These are phyloP conservation scores for Phragmatobia fuliginosa DNA, from an alignment of 2,888 invertebrate species.

Conservation along the genomic window DNA sequence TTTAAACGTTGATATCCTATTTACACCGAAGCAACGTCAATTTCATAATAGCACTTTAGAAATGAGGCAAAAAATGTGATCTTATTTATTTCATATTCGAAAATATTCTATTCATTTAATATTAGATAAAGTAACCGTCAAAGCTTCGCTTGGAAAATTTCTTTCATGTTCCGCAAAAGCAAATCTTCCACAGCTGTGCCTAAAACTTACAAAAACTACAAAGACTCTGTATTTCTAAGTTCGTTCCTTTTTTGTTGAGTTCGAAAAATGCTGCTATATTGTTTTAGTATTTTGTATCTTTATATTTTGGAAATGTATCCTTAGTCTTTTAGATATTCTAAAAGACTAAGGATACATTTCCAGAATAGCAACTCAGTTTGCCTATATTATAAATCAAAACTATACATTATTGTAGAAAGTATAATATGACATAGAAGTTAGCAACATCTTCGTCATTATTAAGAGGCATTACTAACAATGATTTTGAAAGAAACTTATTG, in stretches of 20 bases:
- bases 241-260: conserved; percentile 33
- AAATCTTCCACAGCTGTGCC: conserved; percentile 46
- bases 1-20: background rate
- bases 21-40: background rate
- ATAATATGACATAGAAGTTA: too few relatives aligned
- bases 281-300: background rate
- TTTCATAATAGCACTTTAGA: too few relatives aligned
- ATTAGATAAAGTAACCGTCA: background rate
- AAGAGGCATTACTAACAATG: too few relatives aligned
- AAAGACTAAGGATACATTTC: too few relatives aligned
- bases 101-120: background rate
- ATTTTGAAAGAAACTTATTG: too few relatives aligned
- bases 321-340: too few relatives aligned
- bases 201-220: conserved; percentile 33
- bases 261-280: background rate
- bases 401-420: too few relatives aligned
- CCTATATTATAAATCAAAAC: too few relatives aligned
- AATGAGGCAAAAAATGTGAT: background rate
- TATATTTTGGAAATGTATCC: too few relatives aligned
- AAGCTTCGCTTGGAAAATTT: conserved; percentile 2
- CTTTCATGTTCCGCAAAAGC: conserved; percentile 26
- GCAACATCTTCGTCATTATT: too few relatives aligned
- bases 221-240: conserved; percentile 22
- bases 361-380: too few relatives aligned
- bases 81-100: background rate